Evolutionary conservation across 2,797 vertebrate genomes (phyloP).

Genomic region (Anguilla marmorata): DNA sequence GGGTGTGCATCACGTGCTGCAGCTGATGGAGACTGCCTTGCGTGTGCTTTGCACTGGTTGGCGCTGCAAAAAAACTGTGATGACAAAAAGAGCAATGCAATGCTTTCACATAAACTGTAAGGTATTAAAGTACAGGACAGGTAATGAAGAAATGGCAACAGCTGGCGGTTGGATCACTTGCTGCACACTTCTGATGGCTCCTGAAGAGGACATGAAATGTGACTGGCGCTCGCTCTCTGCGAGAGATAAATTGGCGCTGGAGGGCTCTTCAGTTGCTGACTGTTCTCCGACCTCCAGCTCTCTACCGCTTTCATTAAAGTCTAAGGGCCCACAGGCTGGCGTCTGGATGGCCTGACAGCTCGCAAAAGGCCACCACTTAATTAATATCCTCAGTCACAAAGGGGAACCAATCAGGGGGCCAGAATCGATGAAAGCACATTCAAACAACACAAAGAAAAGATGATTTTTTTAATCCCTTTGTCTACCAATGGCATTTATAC

Average conservation of each 20-base stretch:
- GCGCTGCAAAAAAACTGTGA: background rate
- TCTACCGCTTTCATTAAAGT: background rate
- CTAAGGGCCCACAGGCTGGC: constrained; percentile 28
- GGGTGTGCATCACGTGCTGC: background rate
- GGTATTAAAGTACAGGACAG: background rate
- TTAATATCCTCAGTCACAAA: constrained; percentile 50
- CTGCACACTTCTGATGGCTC: background rate
- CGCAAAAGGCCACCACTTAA: constrained; percentile 40
- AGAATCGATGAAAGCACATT: constrained; percentile 42
- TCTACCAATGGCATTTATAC: background rate
- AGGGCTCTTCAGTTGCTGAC: background rate
- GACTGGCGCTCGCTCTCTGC: background rate
- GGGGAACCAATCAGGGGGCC: constrained; percentile 41
- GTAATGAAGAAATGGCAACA: background rate
- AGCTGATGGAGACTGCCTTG: background rate
- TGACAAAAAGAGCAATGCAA: background rate
- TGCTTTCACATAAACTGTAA: background rate
- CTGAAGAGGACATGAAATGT: background rate
- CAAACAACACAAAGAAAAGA: constrained; percentile 37
- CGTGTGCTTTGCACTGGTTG: background rate
- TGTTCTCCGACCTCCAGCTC: background rate
- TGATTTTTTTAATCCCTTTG: background rate
- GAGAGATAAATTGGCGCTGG: background rate
- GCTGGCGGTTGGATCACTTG: background rate
- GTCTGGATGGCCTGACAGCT: constrained; percentile 29